Evolutionary conservation across 2,113 vertebrate species (phyloP), one percentile per base, ranked within the genome.

Genomic region (Polyodon spathula): DNA sequence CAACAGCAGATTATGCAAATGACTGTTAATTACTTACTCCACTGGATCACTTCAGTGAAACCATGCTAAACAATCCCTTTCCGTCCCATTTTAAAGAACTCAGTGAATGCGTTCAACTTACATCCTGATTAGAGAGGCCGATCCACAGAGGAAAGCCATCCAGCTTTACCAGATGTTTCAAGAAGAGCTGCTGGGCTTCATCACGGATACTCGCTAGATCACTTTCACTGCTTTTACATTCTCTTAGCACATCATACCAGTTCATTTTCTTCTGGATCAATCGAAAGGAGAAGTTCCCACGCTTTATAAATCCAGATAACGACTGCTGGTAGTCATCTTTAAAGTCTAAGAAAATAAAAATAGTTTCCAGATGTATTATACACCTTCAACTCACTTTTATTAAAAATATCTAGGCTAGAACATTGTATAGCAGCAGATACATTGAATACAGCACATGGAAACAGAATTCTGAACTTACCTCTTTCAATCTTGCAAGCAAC

Each of bases 141-240:
- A 94, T 86, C 96, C 96, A 98, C 1, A 97, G 82, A 0, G 86
- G 76, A 78, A 89, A 97, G 54, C 96, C 96, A 4, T 98, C 94
- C 0, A 71, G 78, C 67, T 79, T 90, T 61, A 81, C 77, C 8
- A 96, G 71, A 41, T 85, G 77, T 64, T 86, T 78, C 56, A 97
- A 59, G 40, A 92, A 90, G 3, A 75, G 15, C 5, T 82, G 78
- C 2, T 84, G 75, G 1, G 77, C 68, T 66, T 75, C 4, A 58
- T 89, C 81, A 59, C 95, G 89, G 48, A 95, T 53, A 4, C 93
- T 98, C 37, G 89, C 91, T 75, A 98, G 78, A 71, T 96, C 79
- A 6, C 88, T 85, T 9, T 76, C 76, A 0, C 65, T 82, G 17
- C 69, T 70, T 50, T 73, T 79, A 63, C 96, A 98, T 64, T 76